A percentile compares a stretch with the other conserved stretches of the same genome.
phyloP scores from a whole-genome alignment of 2,797 vertebrate genomes.

The Picus viridis region DNA sequence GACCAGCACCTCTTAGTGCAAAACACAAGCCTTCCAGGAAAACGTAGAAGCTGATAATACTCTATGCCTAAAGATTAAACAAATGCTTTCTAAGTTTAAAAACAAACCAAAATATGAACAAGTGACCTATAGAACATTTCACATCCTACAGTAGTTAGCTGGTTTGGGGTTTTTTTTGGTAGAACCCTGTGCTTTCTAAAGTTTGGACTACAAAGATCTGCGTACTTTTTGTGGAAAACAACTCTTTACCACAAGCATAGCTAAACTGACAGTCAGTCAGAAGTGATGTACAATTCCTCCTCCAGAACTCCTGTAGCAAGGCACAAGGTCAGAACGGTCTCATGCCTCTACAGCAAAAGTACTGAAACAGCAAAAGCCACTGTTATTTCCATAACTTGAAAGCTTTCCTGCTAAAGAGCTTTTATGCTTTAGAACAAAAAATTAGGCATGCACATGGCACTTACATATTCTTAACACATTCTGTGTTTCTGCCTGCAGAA shows the following conservation, averaged over 20 bases:
- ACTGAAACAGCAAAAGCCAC: neutral
- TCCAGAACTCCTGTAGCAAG: neutral
- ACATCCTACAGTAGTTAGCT: neutral
- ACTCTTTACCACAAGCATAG: neutral
- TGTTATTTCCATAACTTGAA: neutral
- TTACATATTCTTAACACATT: neutral
- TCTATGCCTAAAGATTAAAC: neutral
- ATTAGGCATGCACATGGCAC: neutral
- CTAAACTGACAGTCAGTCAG: neutral
- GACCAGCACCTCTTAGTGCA: neutral
- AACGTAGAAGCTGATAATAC: neutral
- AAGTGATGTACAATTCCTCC: neutral
- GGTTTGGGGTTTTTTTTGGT: neutral
- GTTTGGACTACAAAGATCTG: neutral
- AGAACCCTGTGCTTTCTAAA: rapidly evolving
- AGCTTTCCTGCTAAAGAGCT: neutral
- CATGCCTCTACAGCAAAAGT: neutral
- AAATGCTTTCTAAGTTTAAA: neutral
- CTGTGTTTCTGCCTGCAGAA: neutral
- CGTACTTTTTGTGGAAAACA: neutral
- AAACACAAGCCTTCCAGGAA: neutral
- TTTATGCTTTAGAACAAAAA: neutral
- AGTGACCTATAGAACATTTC: neutral
- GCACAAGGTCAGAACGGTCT: neutral
- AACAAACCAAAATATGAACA: neutral